Percentiles rank a stretch among this genome's conserved stretches.
Conservation (phyloP, 2,888 invertebrate species). For the Scaptomyza parva region DNA sequence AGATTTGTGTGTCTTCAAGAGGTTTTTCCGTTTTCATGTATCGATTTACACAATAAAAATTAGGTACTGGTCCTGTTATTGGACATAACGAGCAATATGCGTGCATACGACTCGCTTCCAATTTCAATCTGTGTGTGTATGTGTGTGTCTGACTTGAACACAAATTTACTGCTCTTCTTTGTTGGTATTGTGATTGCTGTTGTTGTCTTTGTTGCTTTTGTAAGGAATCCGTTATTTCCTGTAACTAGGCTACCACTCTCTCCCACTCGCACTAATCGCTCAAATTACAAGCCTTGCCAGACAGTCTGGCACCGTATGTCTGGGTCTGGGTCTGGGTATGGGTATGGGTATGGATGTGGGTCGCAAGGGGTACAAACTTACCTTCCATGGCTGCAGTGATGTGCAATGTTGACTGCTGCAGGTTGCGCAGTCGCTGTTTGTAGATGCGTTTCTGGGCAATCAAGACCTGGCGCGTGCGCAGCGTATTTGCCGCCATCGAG, state of each 20-base stretch:
- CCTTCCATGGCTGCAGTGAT: conserved; percentile 84
- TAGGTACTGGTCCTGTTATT: conserved; percentile 7
- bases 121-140: conserved; percentile 53
- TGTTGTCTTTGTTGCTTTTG: conserved; percentile 50
- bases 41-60: conserved; percentile 67
- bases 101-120: conserved; percentile 55
- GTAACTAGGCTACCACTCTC: conserved; percentile 21
- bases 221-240: conserved; percentile 66
- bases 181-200: background rate
- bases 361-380: conserved; percentile 61
- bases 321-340: conserved; percentile 4
- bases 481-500: conserved; percentile 44
- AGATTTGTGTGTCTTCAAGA: conserved; percentile 54
- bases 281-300: conserved; percentile 52
- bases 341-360: conserved; percentile 18
- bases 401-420: conserved; percentile 86
- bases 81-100: conserved; percentile 46
- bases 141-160: conserved; percentile 43
- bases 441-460: conserved; percentile 87
- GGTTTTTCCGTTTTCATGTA: conserved; percentile 75
- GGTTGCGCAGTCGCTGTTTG: conserved; percentile 86
- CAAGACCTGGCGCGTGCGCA: conserved; percentile 84
- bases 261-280: background rate
- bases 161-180: conserved; percentile 48
- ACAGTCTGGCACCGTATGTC: conserved; percentile 77